Conservation (phyloP, 2,797 vertebrate genomes). For the Danio jaintianensis region DNA sequence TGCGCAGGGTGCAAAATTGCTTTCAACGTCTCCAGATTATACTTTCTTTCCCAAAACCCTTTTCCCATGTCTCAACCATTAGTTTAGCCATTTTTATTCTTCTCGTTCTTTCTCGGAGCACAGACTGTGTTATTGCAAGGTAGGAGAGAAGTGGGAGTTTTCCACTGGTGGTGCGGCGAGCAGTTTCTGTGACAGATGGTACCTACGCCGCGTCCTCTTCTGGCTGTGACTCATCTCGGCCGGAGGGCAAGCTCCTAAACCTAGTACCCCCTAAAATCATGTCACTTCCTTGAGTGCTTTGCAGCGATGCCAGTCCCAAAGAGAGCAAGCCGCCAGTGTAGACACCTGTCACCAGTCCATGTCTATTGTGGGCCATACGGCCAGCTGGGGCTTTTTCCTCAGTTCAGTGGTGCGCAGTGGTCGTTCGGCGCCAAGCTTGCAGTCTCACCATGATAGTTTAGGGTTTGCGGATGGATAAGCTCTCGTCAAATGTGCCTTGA, state of each 20-base stretch:
- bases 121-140: conserved; percentile 59
- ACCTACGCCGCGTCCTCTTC: conserved; percentile 52
- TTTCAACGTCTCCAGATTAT: background rate
- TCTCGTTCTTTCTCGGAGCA: conserved; percentile 10
- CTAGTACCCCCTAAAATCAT: conserved; percentile 63
- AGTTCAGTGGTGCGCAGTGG: conserved; percentile 35
- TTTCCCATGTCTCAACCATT: background rate
- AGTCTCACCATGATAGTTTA: conserved; percentile 58
- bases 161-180: conserved; percentile 71
- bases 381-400: conserved; percentile 43
- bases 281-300: conserved; percentile 67
- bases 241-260: conserved; percentile 75
- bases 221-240: conserved; percentile 71
- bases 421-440: conserved; percentile 60
- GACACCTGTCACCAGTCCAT: conserved; percentile 61
- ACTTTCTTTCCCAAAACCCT: background rate
- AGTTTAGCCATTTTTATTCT: conserved; percentile 28
- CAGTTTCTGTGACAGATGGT: conserved; percentile 78
- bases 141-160: conserved; percentile 67
- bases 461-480: conserved; percentile 59
- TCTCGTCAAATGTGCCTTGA: conserved; percentile 62
- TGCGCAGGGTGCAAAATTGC: background rate
- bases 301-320: conserved; percentile 58
- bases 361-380: conserved; percentile 48
- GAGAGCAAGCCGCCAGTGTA: conserved; percentile 51